Evolutionary conservation across 2,888 invertebrate species (phyloP), one percentile per base, ranked within the genome.

Genomic region (Scaptodrosophila latifasciaeformis): DNA sequence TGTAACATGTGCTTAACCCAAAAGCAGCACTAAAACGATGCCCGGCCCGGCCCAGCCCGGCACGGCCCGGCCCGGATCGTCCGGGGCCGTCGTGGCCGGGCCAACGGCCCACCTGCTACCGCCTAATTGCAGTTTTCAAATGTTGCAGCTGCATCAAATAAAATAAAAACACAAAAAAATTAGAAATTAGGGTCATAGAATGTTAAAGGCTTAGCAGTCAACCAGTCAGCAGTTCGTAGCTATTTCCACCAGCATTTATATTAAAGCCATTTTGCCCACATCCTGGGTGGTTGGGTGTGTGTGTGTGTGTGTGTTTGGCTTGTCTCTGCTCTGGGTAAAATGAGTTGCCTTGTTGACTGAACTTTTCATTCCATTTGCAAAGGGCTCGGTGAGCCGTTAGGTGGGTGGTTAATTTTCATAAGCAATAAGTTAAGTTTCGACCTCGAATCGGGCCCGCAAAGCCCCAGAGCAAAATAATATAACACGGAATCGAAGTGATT

Each of bases 171-270:
- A n/a, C n/a, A n/a, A n/a, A n/a, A n/a, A n/a, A n/a, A n/a, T n/a
- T n/a, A n/a, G n/a, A 70, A 70, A 70, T 70, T 70, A 70, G 70
- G 70, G 70, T 66, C 68, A 70, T 67, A 66, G 61, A 67, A 68
- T 66, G 58, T 68, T 58, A 61, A 70, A 70, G 70, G 64, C 66
- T 59, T 18, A 27, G 35, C 24, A 13, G 48, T 17, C 54, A 57
- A n/a, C n/a, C n/a, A n/a, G n/a, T n/a, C n/a, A n/a, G n/a, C n/a
- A n/a, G n/a, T n/a, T n/a, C n/a, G n/a, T n/a, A n/a, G n/a, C n/a
- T n/a, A n/a, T n/a, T n/a, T n/a, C n/a, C n/a, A n/a, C n/a, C n/a
- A n/a, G n/a, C n/a, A n/a, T n/a, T n/a, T n/a, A n/a, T n/a, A n/a
- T n/a, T n/a, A n/a, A n/a, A n/a, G n/a, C n/a, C n/a, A n/a, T n/a